Evolutionary conservation across 1,140 invertebrate genomes (phyloP).

Genomic region (Musca domestica): DNA sequence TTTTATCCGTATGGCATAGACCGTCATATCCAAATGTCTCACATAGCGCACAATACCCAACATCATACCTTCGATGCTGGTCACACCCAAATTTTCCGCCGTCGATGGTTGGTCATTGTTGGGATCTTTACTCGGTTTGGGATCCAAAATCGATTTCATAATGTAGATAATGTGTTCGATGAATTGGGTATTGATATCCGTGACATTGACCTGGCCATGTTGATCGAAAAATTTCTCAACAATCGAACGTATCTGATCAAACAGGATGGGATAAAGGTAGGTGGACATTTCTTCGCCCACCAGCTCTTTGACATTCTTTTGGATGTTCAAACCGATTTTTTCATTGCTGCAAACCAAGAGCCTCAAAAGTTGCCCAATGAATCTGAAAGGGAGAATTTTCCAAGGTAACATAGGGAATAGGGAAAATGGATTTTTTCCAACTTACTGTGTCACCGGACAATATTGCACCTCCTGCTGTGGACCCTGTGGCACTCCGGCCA

Average conservation of each 20-base stretch:
- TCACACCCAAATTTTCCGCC: conserved; percentile 85
- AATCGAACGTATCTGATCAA: conserved; percentile 95
- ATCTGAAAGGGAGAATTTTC: conserved; percentile 62
- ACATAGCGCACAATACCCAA: conserved; percentile 95
- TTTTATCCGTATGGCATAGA: conserved; percentile 91
- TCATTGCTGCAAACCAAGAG: conserved; percentile 92
- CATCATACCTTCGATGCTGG: conserved; percentile 95
- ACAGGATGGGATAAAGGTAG: conserved; percentile 91
- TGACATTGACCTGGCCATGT: conserved; percentile 88
- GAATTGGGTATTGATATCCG: conserved; percentile 93
- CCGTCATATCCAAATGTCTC: conserved; percentile 89
- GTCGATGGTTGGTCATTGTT: conserved; percentile 72
- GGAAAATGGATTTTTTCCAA: background rate
- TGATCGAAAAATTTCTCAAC: conserved; percentile 97
- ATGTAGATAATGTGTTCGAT: conserved; percentile 98
- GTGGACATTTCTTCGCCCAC: conserved; percentile 96
- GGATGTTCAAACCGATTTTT: conserved; percentile 92
- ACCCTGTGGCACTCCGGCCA: conserved; percentile 54
- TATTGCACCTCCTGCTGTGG: conserved; percentile 82
- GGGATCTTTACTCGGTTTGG: conserved; percentile 60
- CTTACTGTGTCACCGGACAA: conserved; percentile 89
- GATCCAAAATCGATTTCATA: conserved; percentile 95
- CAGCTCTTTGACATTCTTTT: conserved; percentile 93
- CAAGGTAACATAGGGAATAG: too few species aligned
- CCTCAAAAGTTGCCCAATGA: conserved; percentile 85